These are phyloP conservation scores for Thysanoteuthis rhombus DNA, from an alignment of 2,888 invertebrate species.

Conservation along the genomic window DNA sequence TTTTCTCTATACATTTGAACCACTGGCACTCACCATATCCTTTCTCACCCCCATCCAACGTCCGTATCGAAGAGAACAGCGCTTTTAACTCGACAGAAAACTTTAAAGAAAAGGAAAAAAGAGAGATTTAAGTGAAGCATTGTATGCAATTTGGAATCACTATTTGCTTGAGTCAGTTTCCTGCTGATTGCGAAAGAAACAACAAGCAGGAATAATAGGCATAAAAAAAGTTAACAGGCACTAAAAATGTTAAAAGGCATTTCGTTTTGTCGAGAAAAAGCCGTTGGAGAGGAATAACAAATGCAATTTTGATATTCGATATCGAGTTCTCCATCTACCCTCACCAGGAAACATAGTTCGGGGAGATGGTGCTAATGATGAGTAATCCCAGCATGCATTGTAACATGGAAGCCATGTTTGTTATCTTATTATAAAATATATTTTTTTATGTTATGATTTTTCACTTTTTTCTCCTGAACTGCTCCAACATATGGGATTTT, in stretches of 20 bases:
- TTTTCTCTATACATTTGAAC: neutral
- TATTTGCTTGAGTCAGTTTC: neutral
- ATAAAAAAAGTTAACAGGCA: neutral
- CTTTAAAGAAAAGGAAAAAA: neutral
- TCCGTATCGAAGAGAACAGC: neutral
- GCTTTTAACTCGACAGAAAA: neutral
- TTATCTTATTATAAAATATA: neutral
- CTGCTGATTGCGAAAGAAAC: neutral
- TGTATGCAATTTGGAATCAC: neutral
- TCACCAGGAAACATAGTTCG: neutral
- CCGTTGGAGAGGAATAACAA: neutral
- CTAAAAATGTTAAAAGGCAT: neutral
- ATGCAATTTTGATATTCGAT: neutral
- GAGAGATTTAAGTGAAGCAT: neutral
- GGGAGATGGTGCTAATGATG: neutral
- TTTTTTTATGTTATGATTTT: neutral
- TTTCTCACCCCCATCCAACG: neutral
- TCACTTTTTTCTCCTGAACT: neutral
- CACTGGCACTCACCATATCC: neutral
- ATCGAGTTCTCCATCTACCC: neutral
- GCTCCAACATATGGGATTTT: neutral
- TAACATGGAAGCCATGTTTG: neutral
- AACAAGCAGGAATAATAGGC: neutral
- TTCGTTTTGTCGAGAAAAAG: neutral
- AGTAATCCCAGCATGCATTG: slow-evolving; percentile 12